Percentiles rank a stretch among this genome's conserved stretches.
phyloP scores from a whole-genome alignment of 2,888 invertebrate species.

The Coleophora deauratella region DNA sequence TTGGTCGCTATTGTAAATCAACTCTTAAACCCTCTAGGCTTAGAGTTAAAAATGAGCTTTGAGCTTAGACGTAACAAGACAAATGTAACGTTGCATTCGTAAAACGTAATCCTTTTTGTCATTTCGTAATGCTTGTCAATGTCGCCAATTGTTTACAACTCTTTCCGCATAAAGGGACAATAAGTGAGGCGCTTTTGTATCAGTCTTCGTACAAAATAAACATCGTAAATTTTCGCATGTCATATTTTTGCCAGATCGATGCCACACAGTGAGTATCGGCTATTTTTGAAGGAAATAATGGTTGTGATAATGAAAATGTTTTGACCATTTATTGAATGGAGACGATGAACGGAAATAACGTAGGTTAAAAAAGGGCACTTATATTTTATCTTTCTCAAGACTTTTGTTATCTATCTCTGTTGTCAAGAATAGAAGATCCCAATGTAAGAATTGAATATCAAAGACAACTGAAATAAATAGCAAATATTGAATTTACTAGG shows the following conservation, averaged over 20 bases:
- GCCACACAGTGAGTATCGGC: constrained; percentile 44
- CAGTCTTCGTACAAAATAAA: constrained; percentile 50
- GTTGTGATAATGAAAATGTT: constrained; percentile 20
- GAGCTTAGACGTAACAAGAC: not conserved
- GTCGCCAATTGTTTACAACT: constrained; percentile 61
- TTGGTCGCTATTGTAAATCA: constrained; percentile 11
- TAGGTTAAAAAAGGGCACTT: no score
- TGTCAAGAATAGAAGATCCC: no score
- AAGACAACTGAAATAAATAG: no score
- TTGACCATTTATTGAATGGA: constrained; percentile 14
- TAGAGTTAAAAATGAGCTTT: constrained; percentile 27
- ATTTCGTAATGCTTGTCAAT: constrained; percentile 59
- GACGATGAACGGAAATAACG: constrained; percentile 4
- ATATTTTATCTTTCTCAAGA: no score
- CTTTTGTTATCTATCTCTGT: no score
- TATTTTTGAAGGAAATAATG: constrained; percentile 24
- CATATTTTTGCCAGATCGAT: constrained; percentile 43
- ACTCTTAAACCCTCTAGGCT: constrained; percentile 9
- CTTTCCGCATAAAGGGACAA: constrained; percentile 48
- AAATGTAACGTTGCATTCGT: constrained; percentile 19
- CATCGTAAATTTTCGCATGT: constrained; percentile 54
- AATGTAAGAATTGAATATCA: no score
- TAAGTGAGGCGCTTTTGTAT: constrained; percentile 60
- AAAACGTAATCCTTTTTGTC: constrained; percentile 61
- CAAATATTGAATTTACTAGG: no score